Conservation (phyloP, 2,888 invertebrate species). For the Papilio protenor region DNA sequence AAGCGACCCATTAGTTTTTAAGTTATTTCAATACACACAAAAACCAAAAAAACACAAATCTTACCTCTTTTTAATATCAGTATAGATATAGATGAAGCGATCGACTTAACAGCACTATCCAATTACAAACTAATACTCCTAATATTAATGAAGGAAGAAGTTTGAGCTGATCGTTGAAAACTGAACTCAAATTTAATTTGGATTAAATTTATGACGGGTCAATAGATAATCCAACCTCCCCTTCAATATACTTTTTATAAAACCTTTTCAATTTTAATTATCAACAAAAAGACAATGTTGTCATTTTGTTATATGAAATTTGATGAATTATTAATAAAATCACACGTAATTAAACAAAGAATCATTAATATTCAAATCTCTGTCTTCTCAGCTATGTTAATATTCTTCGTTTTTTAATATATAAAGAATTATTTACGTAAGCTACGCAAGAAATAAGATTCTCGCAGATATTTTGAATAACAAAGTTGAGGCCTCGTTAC, state of each 20-base stretch:
- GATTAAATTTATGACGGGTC: conserved; percentile 11
- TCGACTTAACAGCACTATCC: not conserved
- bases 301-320: not conserved
- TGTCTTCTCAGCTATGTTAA: too few relatives aligned
- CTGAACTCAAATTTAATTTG: conserved; percentile 8
- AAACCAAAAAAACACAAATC: too few relatives aligned
- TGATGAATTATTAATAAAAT: too few relatives aligned
- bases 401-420: not conserved
- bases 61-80: too few relatives aligned
- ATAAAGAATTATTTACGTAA: not conserved
- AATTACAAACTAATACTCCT: not conserved
- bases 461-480: conserved; percentile 13
- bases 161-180: not conserved
- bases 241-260: too few relatives aligned
- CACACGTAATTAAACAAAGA: too few relatives aligned
- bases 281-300: too few relatives aligned
- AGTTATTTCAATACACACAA: too few relatives aligned
- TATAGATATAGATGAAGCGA: not conserved
- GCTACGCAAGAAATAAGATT: not conserved
- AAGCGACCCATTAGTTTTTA: too few relatives aligned
- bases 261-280: too few relatives aligned
- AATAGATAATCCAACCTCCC: not conserved
- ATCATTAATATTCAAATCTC: too few relatives aligned
- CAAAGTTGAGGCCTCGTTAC: conserved; percentile 21
- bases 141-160: conserved; percentile 8